Evolutionary conservation across 2,797 vertebrate species (phyloP), one percentile per base, ranked within the genome.

Genomic region (Urocyon cinereoargenteus): DNA sequence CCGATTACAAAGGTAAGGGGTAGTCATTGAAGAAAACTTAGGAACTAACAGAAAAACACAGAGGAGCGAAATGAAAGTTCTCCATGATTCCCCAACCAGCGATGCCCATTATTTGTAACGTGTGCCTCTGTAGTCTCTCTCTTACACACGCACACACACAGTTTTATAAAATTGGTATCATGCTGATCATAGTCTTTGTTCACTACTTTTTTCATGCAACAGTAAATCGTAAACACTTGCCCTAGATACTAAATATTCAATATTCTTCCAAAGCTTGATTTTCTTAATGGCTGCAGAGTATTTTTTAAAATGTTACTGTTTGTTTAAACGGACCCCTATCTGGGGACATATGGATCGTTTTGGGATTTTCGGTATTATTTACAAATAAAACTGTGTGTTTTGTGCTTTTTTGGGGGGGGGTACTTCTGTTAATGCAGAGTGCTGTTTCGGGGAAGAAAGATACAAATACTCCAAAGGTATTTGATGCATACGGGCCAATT

Each of bases 1-100:
- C 36, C 12, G 2, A 68, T 91, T 45, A 70, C 19, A 34, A 70
- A 73, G 26, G 16, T 21, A n/a, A 92, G 68, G 16, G 26, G 16
- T 81, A 77, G 91, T 90, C 51, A 51, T 81, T 86, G 26, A n/a
- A 68, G 68, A 61, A 96, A 87, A 68, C 15, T 36, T 68, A 28
- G 31, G 28, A 85, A 91, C 45, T 73, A 28, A 34, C 2, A 79
- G 55, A 66, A 89, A 72, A 92, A 77, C 34, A 21, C 53, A 75
- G 36, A 72, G 61, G 16, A 66, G 16, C n/a, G 51, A 81, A 85
- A 75, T 31, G 40, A 84, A 51, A 78, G 28, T 84, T 21, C 61
- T 53, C n/a, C 26, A 2, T 53, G 40, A 75, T 82, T 86, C 64
- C 10, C 49, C 77, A 94, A n/a, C 31, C 51, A 51, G 7, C 14